Evolutionary conservation across 2,113 vertebrate genomes (phyloP).

Genomic region (Sigmodon hispidus): DNA sequence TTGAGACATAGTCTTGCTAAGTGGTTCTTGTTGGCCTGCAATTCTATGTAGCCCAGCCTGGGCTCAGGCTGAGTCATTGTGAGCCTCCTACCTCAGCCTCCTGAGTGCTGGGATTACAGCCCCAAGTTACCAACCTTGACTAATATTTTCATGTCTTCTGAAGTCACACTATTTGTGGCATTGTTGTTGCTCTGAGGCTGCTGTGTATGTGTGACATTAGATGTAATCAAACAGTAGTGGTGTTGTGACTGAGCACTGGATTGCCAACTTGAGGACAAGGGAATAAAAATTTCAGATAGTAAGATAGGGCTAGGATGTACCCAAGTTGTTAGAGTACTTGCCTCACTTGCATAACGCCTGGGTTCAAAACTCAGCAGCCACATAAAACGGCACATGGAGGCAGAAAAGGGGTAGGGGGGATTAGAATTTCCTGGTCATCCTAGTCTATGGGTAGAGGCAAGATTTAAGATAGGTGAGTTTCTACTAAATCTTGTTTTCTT

Average conservation of each 20-base stretch:
- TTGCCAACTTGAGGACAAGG: constrained; percentile 1
- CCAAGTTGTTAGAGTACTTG: background rate
- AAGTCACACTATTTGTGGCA: background rate
- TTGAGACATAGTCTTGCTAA: background rate
- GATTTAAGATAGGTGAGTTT: background rate
- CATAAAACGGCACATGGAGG: background rate
- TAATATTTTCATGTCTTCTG: background rate
- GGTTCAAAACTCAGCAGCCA: background rate
- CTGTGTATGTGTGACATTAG: background rate
- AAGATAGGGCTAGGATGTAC: background rate
- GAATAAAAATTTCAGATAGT: constrained; percentile 31
- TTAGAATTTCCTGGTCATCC: background rate
- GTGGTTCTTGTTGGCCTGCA: background rate
- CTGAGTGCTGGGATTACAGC: background rate
- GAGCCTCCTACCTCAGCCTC: background rate
- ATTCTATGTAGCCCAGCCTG: background rate
- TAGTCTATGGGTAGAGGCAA: background rate
- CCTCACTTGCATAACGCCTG: background rate
- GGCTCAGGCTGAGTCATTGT: background rate
- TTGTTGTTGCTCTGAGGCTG: background rate
- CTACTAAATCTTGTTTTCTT: background rate
- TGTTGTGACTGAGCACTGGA: background rate
- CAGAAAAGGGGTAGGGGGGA: background rate
- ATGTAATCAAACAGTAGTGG: constrained; percentile 5
- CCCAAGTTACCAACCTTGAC: background rate